phyloP scores from a whole-genome alignment of 2,888 invertebrate species.

The Neelides folsomi region DNA sequence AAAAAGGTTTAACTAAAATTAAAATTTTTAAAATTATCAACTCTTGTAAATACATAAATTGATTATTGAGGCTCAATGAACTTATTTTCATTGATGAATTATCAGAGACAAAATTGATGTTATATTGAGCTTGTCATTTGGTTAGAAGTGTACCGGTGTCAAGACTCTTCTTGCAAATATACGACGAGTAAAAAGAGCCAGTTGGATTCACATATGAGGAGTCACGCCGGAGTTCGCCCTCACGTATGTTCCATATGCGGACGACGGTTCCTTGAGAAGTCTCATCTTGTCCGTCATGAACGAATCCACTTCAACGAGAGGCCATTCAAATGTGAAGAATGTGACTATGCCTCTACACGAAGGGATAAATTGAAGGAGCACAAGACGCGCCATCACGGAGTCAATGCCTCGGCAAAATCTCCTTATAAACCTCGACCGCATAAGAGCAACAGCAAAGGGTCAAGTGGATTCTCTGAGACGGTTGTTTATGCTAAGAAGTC shows the following conservation, averaged over 20 bases:
- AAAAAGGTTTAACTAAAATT: neutral
- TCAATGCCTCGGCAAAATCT: constrained; percentile 40
- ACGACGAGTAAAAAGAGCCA: constrained; percentile 52
- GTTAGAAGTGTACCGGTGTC: constrained; percentile 39
- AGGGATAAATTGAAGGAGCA: constrained; percentile 52
- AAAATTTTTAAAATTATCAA: too few species aligned
- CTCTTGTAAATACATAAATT: too few species aligned
- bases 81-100: too few species aligned
- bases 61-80: too few species aligned
- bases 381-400: constrained; percentile 43
- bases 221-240: constrained; percentile 46
- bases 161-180: constrained; percentile 49
- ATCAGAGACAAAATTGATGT: too few species aligned
- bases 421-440: constrained; percentile 40
- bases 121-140: too few species aligned
- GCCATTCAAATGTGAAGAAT: constrained; percentile 40
- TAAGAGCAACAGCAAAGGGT: constrained; percentile 17
- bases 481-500: constrained; percentile 29
- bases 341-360: constrained; percentile 52
- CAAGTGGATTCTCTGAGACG: constrained; percentile 2
- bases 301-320: constrained; percentile 51
- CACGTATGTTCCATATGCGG: constrained; percentile 48
- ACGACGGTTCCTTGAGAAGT: constrained; percentile 52
- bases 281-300: constrained; percentile 52
- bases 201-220: constrained; percentile 50